Evolutionary conservation across 2,797 vertebrate genomes (phyloP), one percentile per base, ranked within the genome.

Genomic region (Uromys caudimaculatus): DNA sequence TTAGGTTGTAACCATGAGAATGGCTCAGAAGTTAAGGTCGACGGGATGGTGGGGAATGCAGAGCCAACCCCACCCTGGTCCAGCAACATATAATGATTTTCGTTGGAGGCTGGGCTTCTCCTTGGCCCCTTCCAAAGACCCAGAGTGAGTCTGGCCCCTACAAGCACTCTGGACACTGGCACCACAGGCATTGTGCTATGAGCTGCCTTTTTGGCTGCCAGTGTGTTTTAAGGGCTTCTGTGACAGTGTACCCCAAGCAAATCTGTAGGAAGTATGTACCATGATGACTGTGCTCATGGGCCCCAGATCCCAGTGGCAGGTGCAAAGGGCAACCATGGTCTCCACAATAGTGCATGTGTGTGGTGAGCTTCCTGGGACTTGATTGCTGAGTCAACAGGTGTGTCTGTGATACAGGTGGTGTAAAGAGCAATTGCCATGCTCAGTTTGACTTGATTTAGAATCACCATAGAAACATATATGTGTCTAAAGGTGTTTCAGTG

Each of bases 31-130:
- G 29, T 52, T 41, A 85, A 85, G 62, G 60, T 50, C 0, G 1
- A 85, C 21, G 17, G 21, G 44, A 16, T 16, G 69, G 6, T 41
- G 14, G 38, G n/a, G 50, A 58, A 71, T 29, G 62, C 4, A 78
- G 32, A 52, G 17, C 35, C 17, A 0, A 0, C 6, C 29, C 13
- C 0, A 3, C 19, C 21, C 35, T 27, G 27, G 17, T 67, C 41
- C 60, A 50, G 44, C 44, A 52, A 19, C 11, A 14, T 17, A 62
- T 5, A 12, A 16, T 83, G 71, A 21, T 56, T 83, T 83, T 90
- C 38, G 32, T 19, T 73, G 73, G 73, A 69, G 35, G 79, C 21
- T 1, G 8, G 21, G 6, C 27, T 47, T 32, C 12, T 12, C 44
- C 11, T 19, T 35, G 1, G 6, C 27, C 7, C 21, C 83, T 75